Percentiles rank a stretch among this genome's conserved stretches.
Evolutionary conservation across 2,888 invertebrate species (phyloP).

Genomic region (Pristionchus mayeri): DNA sequence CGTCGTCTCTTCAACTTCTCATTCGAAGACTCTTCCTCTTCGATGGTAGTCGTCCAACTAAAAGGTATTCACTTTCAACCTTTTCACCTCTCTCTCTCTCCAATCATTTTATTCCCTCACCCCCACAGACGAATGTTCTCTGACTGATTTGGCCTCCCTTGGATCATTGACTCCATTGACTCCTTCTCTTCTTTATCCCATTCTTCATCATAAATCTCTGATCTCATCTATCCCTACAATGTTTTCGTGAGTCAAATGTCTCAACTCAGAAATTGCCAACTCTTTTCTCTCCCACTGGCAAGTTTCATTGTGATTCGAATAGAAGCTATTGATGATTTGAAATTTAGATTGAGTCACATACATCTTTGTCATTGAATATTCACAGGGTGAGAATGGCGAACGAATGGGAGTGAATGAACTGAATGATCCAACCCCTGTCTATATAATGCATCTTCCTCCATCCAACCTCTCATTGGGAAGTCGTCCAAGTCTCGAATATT

Average conservation of each 20-base stretch:
- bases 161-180: constrained; percentile 7
- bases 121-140: neutral
- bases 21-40: neutral
- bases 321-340: too few relatives aligned
- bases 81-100: neutral
- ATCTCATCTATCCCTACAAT: constrained; percentile 2
- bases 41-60: constrained; percentile 18
- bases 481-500: neutral
- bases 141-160: neutral
- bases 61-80: neutral
- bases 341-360: too few relatives aligned
- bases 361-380: too few relatives aligned
- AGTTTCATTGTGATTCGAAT: too few relatives aligned
- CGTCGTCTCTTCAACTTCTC: constrained; percentile 31
- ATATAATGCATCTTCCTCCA: neutral
- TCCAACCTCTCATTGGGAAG: neutral
- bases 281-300: too few relatives aligned
- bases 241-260: constrained; percentile 34
- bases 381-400: too few relatives aligned
- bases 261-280: neutral
- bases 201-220: constrained; percentile 29
- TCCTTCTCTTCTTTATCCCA: neutral
- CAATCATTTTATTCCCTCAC: neutral
- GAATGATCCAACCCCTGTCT: too few relatives aligned
- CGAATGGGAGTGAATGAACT: too few relatives aligned